Percentiles rank a stretch among this genome's conserved stretches.
These are phyloP conservation scores for Lithobates pipiens DNA, from an alignment of 2,797 vertebrate genomes.

Conservation along the genomic window DNA sequence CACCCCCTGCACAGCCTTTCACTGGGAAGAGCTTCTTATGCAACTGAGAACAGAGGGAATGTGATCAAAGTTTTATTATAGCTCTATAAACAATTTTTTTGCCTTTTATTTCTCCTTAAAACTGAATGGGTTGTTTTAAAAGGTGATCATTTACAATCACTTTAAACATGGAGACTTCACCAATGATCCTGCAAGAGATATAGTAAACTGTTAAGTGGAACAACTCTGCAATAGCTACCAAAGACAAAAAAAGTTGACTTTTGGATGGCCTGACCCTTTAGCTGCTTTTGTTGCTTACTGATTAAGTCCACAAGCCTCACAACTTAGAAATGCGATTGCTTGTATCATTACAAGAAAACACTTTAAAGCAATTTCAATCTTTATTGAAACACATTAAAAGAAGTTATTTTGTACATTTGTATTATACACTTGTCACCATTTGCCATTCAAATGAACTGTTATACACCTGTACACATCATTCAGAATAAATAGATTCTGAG, in stretches of 20 bases:
- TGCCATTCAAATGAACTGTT: conserved; percentile 10
- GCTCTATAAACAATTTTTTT: no score
- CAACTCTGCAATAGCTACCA: neutral
- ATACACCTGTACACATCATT: conserved; percentile 9
- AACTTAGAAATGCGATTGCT: no score
- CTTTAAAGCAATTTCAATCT: neutral
- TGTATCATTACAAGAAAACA: neutral
- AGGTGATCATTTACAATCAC: no score
- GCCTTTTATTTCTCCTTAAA: no score
- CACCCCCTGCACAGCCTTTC: no score
- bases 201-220: neutral
- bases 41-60: no score
- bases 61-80: no score
- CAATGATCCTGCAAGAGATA: neutral
- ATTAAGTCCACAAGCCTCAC: neutral
- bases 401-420: neutral
- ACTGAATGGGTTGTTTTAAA: no score
- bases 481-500: neutral
- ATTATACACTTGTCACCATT: conserved; percentile 16
- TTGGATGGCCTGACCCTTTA: neutral
- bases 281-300: neutral
- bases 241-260: neutral
- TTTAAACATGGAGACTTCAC: no score
- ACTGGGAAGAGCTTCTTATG: no score
- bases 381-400: neutral